A percentile compares a stretch with the other conserved stretches of the same genome.
Evolutionary conservation across 2,113 vertebrate genomes (phyloP).

Genomic region (Eolophus roseicapilla): DNA sequence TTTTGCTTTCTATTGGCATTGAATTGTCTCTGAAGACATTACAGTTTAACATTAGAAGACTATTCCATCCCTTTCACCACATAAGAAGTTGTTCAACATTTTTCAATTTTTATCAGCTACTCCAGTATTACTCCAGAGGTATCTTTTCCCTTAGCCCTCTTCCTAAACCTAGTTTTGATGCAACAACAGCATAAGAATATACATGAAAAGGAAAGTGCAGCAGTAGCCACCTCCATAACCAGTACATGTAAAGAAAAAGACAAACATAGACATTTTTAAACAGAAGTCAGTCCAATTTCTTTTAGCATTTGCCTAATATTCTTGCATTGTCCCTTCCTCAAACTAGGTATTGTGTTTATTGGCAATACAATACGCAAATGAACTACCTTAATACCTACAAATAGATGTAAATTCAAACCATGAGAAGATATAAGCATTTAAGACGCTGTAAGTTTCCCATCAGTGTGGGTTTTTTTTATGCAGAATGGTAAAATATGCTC

Average conservation of each 20-base stretch:
- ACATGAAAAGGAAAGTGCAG: not conserved
- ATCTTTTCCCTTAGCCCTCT: not conserved
- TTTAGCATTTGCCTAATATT: not conserved
- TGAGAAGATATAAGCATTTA: not conserved
- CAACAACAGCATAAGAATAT: not conserved
- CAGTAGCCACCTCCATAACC: not conserved
- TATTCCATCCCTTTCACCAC: not conserved
- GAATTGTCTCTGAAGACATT: not conserved
- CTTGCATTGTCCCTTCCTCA: not conserved
- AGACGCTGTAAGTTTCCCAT: not conserved
- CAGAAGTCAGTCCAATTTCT: not conserved
- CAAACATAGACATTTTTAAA: not conserved
- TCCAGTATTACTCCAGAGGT: not conserved
- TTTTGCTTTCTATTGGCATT: not conserved
- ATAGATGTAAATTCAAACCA: not conserved
- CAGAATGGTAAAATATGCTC: not conserved
- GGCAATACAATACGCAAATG: not conserved
- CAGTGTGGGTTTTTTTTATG: not conserved
- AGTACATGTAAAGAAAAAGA: not conserved
- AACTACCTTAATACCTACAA: not conserved
- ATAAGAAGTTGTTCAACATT: not conserved
- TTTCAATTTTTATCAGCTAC: not conserved
- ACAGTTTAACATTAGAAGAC: not conserved
- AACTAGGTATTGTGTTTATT: not conserved
- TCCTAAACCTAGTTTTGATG: not conserved